Percentiles rank a stretch among this genome's conserved stretches.
Evolutionary conservation across 2,888 invertebrate species (phyloP).

Genomic region (Metellina segmentata): DNA sequence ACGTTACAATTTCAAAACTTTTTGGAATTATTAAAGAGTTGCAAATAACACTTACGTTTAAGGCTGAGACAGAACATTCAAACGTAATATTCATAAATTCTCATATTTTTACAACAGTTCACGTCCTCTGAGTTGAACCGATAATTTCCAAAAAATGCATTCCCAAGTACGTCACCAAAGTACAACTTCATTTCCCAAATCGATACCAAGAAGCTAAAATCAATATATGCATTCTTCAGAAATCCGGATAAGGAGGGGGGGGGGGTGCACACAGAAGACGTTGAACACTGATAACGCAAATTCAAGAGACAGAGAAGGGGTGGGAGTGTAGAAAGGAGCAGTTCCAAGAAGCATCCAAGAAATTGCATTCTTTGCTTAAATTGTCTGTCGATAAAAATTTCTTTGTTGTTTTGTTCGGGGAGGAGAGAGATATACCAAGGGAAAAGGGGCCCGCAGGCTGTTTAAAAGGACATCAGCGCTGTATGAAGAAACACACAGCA

Average conservation of each 20-base stretch:
- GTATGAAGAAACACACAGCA: neutral
- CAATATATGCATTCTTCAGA: constrained; percentile 69
- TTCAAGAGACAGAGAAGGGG: constrained; percentile 28
- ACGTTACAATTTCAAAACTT: too few species aligned
- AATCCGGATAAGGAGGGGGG: constrained; percentile 42
- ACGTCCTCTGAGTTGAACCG: too few species aligned
- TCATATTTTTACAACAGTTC: too few species aligned
- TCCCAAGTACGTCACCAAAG: constrained; percentile 35
- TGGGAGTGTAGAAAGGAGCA: neutral
- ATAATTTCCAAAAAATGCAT: constrained; percentile 31
- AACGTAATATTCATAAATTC: too few species aligned
- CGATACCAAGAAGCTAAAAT: constrained; percentile 67
- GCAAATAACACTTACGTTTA: too few species aligned
- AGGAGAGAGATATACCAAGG: constrained; percentile 10
- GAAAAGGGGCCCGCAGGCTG: constrained; percentile 17
- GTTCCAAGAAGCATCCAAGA: constrained; percentile 43
- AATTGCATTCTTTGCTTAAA: constrained; percentile 67
- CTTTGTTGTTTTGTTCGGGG: constrained; percentile 43
- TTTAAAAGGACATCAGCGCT: constrained; percentile 61
- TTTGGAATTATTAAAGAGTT: too few species aligned
- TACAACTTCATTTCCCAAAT: constrained; percentile 61
- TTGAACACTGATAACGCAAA: constrained; percentile 62
- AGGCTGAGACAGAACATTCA: too few species aligned
- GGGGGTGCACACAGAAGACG: neutral
- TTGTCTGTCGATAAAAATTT: constrained; percentile 66